phyloP scores from a whole-genome alignment of 1,140 invertebrate genomes.

The Drosophila navojoa region DNA sequence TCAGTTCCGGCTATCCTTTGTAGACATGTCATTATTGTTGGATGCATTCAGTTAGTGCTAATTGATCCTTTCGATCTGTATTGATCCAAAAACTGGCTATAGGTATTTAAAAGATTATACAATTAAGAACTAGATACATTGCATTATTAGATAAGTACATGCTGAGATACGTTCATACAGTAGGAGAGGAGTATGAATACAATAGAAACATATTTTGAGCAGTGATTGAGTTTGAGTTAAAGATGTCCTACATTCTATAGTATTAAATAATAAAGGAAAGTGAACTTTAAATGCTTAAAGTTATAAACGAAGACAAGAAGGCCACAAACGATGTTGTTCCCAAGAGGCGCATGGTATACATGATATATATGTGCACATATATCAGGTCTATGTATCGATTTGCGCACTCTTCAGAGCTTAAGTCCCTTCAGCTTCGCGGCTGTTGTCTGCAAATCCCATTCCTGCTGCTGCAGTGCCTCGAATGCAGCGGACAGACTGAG shows the following conservation, averaged over 20 bases:
- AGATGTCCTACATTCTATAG: constrained; percentile 43
- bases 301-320: constrained; percentile 49
- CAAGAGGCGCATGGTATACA: constrained; percentile 45
- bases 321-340: constrained; percentile 44
- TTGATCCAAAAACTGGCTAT: constrained; percentile 38
- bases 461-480: constrained; percentile 82
- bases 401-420: constrained; percentile 49
- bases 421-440: constrained; percentile 74
- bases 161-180: constrained; percentile 67
- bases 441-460: constrained; percentile 84
- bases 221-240: constrained; percentile 50
- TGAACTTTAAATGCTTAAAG: constrained; percentile 51
- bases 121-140: constrained; percentile 49
- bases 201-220: constrained; percentile 56
- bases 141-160: constrained; percentile 68
- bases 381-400: not conserved
- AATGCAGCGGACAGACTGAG: constrained; percentile 83
- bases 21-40: not conserved
- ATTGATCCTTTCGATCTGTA: constrained; percentile 17
- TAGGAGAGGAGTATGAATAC: constrained; percentile 36
- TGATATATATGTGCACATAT: not conserved
- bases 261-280: constrained; percentile 18
- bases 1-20: not conserved
- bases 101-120: constrained; percentile 18
- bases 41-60: constrained; percentile 21